Conservation (phyloP, 2,888 invertebrate species). For the Coleophora deauratella region DNA sequence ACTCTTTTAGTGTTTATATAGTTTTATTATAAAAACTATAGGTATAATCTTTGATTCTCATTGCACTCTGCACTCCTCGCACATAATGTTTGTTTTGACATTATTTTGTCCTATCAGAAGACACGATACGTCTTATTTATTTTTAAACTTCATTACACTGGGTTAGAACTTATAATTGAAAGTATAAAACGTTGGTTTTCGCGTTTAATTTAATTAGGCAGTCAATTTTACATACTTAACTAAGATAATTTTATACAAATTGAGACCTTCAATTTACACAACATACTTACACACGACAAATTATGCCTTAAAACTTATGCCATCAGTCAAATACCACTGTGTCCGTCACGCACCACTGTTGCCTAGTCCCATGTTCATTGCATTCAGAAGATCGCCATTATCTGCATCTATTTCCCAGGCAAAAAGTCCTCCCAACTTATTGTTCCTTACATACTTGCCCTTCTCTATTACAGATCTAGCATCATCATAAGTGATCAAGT, state of each 20-base stretch:
- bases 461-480: slow-evolving; percentile 62
- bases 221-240: too few species aligned
- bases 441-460: slow-evolving; percentile 62
- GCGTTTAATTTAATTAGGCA: too few species aligned
- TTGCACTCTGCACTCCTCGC: too few species aligned
- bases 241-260: slow-evolving; percentile 15
- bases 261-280: slow-evolving; percentile 31
- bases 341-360: slow-evolving; percentile 36
- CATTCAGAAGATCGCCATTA: slow-evolving; percentile 62
- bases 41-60: too few species aligned
- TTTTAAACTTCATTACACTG: too few species aligned
- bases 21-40: too few species aligned
- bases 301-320: slow-evolving; percentile 1
- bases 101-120: too few species aligned
- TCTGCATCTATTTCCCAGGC: slow-evolving; percentile 69
- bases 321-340: not conserved
- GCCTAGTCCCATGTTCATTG: slow-evolving; percentile 65
- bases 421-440: slow-evolving; percentile 61
- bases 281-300: slow-evolving; percentile 20
- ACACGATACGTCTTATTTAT: too few species aligned
- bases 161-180: too few species aligned
- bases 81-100: too few species aligned
- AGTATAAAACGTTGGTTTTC: too few species aligned
- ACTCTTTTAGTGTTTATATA: too few species aligned
- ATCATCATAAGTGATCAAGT: slow-evolving; percentile 61